Percentiles rank a stretch among this genome's conserved stretches.
phyloP scores from a whole-genome alignment of 35 echinoderm and acorn worm genomes.

The Diadema setosum region DNA sequence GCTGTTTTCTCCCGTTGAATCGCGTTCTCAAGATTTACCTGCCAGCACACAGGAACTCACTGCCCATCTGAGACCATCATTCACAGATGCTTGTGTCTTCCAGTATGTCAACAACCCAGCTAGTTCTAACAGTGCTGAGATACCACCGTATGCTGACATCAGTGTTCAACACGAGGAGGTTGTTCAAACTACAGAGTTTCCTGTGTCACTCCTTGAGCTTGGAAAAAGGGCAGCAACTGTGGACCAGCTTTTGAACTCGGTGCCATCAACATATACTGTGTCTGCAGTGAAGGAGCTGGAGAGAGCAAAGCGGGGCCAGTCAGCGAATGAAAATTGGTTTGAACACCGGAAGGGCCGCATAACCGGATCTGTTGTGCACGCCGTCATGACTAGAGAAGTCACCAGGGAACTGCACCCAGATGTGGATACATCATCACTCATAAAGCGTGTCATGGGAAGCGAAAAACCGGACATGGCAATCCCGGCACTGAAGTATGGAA shows the following conservation, averaged over 20 bases:
- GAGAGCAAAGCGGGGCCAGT: constrained; percentile 7
- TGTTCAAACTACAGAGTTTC: not conserved
- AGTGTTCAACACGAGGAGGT: not conserved
- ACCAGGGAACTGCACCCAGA: not conserved
- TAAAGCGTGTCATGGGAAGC: not conserved
- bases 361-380: constrained; percentile 40
- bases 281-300: not conserved
- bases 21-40: too few species aligned
- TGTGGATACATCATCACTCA: not conserved
- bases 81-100: too few species aligned
- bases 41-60: too few species aligned
- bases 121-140: too few species aligned
- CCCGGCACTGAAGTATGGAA: not conserved
- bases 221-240: not conserved
- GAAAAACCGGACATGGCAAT: not conserved
- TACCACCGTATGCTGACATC: not conserved
- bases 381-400: not conserved
- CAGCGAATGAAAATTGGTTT: constrained; percentile 29
- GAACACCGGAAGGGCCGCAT: constrained; percentile 30
- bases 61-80: too few species aligned
- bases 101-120: too few species aligned
- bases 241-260: not conserved
- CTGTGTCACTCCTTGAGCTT: not conserved
- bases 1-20: too few species aligned
- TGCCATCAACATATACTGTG: not conserved